These are phyloP conservation scores for Polyergus mexicanus DNA, from an alignment of 1,140 invertebrate species.

Conservation along the genomic window DNA sequence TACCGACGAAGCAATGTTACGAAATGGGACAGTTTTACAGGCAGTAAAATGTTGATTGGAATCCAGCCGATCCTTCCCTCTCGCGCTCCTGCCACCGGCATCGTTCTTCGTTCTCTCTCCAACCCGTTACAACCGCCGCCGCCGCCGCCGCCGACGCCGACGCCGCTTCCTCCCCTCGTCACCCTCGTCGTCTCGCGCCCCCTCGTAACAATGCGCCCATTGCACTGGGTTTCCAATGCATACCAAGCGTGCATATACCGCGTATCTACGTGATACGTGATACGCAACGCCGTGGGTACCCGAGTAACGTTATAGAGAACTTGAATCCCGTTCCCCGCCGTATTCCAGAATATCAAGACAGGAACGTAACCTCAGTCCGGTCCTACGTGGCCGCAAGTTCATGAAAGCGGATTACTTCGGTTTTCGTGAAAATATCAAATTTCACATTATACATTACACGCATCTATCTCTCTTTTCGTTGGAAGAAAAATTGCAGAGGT, in stretches of 20 bases:
- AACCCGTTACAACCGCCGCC: conserved; percentile 58
- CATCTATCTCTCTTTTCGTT: background rate
- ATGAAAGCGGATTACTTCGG: background rate
- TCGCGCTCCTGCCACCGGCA: conserved; percentile 50
- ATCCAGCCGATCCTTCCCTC: conserved; percentile 71
- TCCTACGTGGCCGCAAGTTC: background rate
- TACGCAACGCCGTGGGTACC: conserved; percentile 60
- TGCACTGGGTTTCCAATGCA: conserved; percentile 68
- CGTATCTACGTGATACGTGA: conserved; percentile 66
- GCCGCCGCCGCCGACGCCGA: background rate
- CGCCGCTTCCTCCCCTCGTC: background rate
- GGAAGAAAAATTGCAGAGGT: background rate
- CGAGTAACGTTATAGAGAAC: conserved; percentile 70
- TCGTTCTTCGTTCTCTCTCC: conserved; percentile 41
- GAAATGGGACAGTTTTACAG: conserved; percentile 79
- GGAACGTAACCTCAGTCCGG: conserved; percentile 5
- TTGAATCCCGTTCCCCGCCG: conserved; percentile 14
- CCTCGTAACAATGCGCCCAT: conserved; percentile 49
- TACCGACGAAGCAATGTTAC: conserved; percentile 76
- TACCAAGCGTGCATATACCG: conserved; percentile 62
- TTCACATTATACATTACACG: background rate
- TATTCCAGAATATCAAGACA: conserved; percentile 59
- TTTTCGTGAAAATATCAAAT: conserved; percentile 32
- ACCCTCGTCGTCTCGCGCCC: conserved; percentile 13
- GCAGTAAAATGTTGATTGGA: conserved; percentile 81